Evolutionary conservation across 2,888 invertebrate species (phyloP), one percentile per base, ranked within the genome.

Genomic region (Leptogaster cylindrica): DNA sequence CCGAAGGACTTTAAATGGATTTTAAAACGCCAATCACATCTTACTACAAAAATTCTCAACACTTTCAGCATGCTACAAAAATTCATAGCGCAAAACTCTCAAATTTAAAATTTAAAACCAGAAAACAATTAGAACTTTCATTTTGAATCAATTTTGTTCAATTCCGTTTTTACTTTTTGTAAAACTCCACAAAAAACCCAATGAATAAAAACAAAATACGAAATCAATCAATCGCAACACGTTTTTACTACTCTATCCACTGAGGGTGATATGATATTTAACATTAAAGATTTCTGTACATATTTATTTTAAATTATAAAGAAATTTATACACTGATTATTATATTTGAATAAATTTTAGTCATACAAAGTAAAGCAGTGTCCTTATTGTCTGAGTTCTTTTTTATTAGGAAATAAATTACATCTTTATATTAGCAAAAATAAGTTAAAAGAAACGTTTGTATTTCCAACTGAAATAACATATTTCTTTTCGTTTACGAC

Each of bases 301-400:
- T 64, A 64, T 64, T 64, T 48, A 64, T 48, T 48, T 48, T 48
- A 64, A 61, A 61, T 61, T 41, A 61, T 44, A 65, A 65, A 39
- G 50, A 65, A 65, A 48, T 65, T 65, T 65, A 50, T 65, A 50
- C 39, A 51, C 39, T 51, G 50, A 51, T 61, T 61, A 61, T 61
- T 61, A 61, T 61, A 61, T 61, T 61, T 39, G 50, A 65, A 51
- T 65, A 51, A 65, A 65, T 51, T 65, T 65, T 65, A 65, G 51
- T 51, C 14, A 65, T 23, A 52, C 36, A 65, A 65, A 33, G 44
- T 55, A 48, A 55, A 46, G 55, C 46, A 66, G 66, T 66, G 66
- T 66, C 66, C 55, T 66, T 66, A 55, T 55, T 66, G 66, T 66
- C 55, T 66, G 66, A 66, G 55, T 66, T 66, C 46, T 58, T 55